phyloP scores from a whole-genome alignment of 2,797 vertebrate genomes.

The Labeo calbasu region DNA sequence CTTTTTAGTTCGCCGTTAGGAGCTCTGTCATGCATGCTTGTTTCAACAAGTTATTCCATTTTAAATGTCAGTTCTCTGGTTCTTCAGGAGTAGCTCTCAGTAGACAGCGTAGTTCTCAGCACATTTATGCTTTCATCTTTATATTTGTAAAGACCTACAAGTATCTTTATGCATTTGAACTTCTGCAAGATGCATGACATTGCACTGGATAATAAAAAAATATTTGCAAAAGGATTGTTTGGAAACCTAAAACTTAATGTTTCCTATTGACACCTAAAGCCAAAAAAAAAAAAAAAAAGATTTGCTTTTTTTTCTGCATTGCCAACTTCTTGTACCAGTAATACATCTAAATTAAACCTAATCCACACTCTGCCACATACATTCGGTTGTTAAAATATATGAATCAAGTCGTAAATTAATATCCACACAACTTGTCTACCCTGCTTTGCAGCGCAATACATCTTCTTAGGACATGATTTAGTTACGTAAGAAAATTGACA shows the following conservation, averaged over 20 bases:
- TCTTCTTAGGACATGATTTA: constrained; percentile 82
- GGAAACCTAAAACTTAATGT: not conserved
- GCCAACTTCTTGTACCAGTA: constrained; percentile 63
- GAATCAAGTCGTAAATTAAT: constrained; percentile 83
- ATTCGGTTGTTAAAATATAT: constrained; percentile 79
- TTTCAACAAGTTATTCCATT: constrained; percentile 16
- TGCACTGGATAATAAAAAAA: not conserved
- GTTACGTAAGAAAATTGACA: constrained; percentile 85
- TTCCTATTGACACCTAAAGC: not conserved
- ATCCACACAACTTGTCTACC: constrained; percentile 82
- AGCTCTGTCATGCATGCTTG: constrained; percentile 3
- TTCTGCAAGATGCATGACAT: no score
- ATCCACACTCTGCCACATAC: constrained; percentile 71
- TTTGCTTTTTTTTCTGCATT: not conserved
- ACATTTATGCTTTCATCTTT: not conserved
- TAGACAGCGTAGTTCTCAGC: not conserved
- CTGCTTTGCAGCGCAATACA: constrained; percentile 82
- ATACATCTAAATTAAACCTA: constrained; percentile 78
- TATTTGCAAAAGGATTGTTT: not conserved
- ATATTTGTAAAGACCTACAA: not conserved
- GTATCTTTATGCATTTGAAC: no score
- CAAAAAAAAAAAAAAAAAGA: no score
- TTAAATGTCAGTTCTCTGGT: constrained; percentile 7
- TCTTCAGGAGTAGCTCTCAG: not conserved
- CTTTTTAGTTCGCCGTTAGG: not conserved